Conservation (phyloP, 2,113 vertebrate species). For the Etheostoma cragini region DNA sequence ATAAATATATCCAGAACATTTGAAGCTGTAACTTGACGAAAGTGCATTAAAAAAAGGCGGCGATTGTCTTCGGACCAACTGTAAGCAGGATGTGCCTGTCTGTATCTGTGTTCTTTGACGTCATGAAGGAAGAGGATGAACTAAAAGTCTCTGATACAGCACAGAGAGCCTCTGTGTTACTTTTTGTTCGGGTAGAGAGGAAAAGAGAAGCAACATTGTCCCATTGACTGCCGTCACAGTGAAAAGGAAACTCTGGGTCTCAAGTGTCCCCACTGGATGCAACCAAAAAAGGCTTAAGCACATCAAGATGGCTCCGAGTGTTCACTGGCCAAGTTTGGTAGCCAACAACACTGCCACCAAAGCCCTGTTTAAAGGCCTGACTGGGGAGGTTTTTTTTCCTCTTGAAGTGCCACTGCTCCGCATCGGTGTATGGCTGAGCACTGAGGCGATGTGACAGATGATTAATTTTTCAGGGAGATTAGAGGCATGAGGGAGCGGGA, state of each 20-base stretch:
- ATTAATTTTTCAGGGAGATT: slow-evolving; percentile 83
- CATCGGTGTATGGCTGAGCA: slow-evolving; percentile 63
- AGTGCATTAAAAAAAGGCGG: neutral
- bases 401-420: slow-evolving; percentile 48
- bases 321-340: slow-evolving; percentile 48
- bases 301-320: slow-evolving; percentile 62
- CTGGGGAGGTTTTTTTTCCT: slow-evolving; percentile 26
- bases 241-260: slow-evolving; percentile 68
- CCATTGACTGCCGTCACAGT: slow-evolving; percentile 60
- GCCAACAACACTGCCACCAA: slow-evolving; percentile 39
- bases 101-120: slow-evolving; percentile 30
- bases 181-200: slow-evolving; percentile 59
- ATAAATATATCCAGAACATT: neutral
- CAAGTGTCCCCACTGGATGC: slow-evolving; percentile 71
- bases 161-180: slow-evolving; percentile 68
- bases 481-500: slow-evolving; percentile 46
- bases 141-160: slow-evolving; percentile 43
- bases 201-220: slow-evolving; percentile 72
- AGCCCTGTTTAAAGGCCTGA: slow-evolving; percentile 46
- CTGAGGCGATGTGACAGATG: slow-evolving; percentile 79
- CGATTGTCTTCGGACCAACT: neutral
- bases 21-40: neutral
- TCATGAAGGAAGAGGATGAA: slow-evolving; percentile 69
- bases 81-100: neutral
- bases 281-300: slow-evolving; percentile 59